phyloP scores from a whole-genome alignment of 2,113 vertebrate genomes.

The Zapornia atra region DNA sequence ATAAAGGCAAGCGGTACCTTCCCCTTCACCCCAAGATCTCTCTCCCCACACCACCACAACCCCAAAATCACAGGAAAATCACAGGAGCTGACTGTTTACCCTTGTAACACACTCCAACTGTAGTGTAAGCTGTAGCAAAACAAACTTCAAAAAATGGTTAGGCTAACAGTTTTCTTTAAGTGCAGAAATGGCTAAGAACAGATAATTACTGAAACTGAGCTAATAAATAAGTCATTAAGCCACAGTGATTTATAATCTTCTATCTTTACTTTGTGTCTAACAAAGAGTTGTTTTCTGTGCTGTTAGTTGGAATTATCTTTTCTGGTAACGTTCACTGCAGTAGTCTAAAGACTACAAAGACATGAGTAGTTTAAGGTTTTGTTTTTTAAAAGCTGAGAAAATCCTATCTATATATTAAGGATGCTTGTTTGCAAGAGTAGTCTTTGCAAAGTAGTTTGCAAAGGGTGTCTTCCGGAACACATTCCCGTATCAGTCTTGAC shows the following conservation, averaged over 20 bases:
- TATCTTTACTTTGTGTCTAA: background rate
- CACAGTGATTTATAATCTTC: background rate
- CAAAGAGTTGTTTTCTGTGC: background rate
- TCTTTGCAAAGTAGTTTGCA: background rate
- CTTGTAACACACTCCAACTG: background rate
- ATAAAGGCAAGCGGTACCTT: background rate
- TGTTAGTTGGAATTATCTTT: background rate
- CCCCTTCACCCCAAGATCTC: background rate
- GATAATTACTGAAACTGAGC: background rate
- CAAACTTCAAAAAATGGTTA: background rate
- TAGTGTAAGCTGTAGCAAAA: background rate
- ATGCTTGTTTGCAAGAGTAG: background rate
- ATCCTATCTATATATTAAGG: background rate
- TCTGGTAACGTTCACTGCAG: background rate
- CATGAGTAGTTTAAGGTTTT: background rate
- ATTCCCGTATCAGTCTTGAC: background rate
- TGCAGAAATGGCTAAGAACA: background rate
- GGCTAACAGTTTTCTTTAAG: background rate
- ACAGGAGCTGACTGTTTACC: background rate
- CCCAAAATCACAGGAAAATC: background rate
- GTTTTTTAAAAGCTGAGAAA: background rate
- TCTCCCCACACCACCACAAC: accelerated
- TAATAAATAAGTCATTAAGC: background rate
- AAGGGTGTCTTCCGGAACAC: background rate
- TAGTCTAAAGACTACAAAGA: background rate